Evolutionary conservation across 2,888 invertebrate species (phyloP), one percentile per base, ranked within the genome.

Genomic region (Salticus scenicus): DNA sequence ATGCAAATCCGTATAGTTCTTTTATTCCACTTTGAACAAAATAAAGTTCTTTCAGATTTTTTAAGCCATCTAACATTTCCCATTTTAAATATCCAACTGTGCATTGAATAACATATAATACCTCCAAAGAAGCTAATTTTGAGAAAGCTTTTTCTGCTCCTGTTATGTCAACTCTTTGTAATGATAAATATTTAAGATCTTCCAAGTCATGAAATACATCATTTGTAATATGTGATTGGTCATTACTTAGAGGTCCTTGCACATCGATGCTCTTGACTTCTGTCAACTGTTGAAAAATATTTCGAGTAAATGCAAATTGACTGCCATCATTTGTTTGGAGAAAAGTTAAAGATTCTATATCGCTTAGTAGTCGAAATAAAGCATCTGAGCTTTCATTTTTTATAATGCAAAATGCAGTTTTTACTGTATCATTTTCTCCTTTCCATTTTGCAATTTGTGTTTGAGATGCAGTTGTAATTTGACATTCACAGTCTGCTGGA

Each of bases 1-100:
- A 94, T 42, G 94, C 94, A 89, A 94, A 94, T 73, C 94, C 93
- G 17, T 94, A 94, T 78, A 95, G 92, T 87, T 94, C 93, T 89
- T 92, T 92, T 41, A 95, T 87, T 14, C 81, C 78, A 74, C 76
- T 85, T 70, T 86, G 85, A 8, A 71, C 17, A 4, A 88, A 41
- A 47, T 87, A 76, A 20, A 88, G 76, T 87, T 93, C 91, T 87
- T 92, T 91, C 75, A 94, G 89, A 47, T 91, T 91, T 41, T 93
- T 92, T 91, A 94, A 92, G 73, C 94, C 94, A 89, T 92, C 91
- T 27, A 94, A 92, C 86, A 94, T 91, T 51, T 93, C 93, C 88
- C 93, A 92, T 89, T 94, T 93, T 69, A 95, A 90, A 67, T 81
- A 70, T 1, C 72, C 81, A 5, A 88, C 67, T 14, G 72, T 70